phyloP scores from a whole-genome alignment of 2,888 invertebrate genomes.

The Thysanoteuthis rhombus region DNA sequence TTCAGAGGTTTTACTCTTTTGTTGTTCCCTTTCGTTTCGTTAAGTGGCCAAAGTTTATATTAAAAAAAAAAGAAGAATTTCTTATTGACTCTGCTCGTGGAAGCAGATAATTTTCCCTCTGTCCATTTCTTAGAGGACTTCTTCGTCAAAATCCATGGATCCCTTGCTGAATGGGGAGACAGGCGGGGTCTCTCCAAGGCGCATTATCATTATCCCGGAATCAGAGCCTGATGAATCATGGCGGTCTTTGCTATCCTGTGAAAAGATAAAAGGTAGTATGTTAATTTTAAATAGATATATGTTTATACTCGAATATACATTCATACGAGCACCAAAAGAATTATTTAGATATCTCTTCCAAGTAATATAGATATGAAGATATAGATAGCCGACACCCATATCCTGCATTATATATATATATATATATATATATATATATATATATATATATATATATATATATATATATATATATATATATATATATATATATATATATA shows the following conservation, averaged over 20 bases:
- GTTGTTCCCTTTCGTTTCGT: not conserved
- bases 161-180: conserved; percentile 37
- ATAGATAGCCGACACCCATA: no score
- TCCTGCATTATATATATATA: no score
- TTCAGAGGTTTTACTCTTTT: not conserved
- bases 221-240: conserved; percentile 61
- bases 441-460: no score
- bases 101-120: not conserved
- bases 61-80: not conserved
- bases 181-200: conserved; percentile 40
- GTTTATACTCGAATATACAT: no score
- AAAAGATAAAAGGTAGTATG: conserved; percentile 26
- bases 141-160: conserved; percentile 33
- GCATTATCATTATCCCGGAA: conserved; percentile 57
- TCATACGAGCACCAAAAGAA: no score
- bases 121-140: conserved; percentile 17
- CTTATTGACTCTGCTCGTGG: not conserved
- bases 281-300: no score
- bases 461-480: no score
- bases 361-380: no score
- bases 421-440: no score
- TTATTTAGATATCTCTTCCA: no score
- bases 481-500: no score
- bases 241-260: conserved; percentile 49
- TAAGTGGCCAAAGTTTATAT: not conserved